Conservation (phyloP, 2,797 vertebrate species). For the Allobates femoralis region DNA sequence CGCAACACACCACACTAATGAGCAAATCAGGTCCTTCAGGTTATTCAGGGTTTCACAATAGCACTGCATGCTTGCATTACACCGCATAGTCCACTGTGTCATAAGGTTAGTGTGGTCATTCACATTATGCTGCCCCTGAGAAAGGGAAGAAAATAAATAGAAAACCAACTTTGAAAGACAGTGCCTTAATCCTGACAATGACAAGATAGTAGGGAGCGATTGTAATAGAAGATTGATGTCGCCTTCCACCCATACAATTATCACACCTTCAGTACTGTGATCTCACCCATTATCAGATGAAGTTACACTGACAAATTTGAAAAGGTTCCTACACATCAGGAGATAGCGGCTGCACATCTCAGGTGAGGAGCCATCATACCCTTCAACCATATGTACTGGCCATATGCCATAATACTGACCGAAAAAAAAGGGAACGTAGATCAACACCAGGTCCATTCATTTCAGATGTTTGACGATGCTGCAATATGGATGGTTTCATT, state of each 20-base stretch:
- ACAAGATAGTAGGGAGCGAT: conserved; percentile 34
- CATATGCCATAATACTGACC: not conserved
- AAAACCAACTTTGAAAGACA: not conserved
- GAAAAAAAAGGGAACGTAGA: not conserved
- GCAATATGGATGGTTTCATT: not conserved
- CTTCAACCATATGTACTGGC: not conserved
- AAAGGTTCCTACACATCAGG: conserved; percentile 3
- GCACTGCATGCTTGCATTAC: too few relatives aligned
- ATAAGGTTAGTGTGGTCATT: conserved; percentile 5
- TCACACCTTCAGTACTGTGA: conserved; percentile 55
- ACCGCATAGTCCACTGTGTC: too few relatives aligned
- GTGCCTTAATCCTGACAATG: conserved; percentile 13
- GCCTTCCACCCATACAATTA: conserved; percentile 42
- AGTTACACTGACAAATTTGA: conserved; percentile 48
- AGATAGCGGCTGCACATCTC: conserved; percentile 10
- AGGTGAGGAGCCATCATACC: conserved; percentile 8
- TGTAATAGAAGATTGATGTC: conserved; percentile 34
- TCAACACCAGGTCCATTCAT: too few relatives aligned
- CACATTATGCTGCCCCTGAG: not conserved
- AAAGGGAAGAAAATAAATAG: not conserved
- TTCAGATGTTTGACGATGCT: not conserved
- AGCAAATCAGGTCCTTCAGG: too few relatives aligned
- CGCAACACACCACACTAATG: too few relatives aligned
- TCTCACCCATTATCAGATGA: conserved; percentile 60
- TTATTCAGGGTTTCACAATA: too few relatives aligned